Percentiles rank a stretch among this genome's conserved stretches.
Conservation (phyloP, 1,140 invertebrate genomes). For the Papilio glaucus region DNA sequence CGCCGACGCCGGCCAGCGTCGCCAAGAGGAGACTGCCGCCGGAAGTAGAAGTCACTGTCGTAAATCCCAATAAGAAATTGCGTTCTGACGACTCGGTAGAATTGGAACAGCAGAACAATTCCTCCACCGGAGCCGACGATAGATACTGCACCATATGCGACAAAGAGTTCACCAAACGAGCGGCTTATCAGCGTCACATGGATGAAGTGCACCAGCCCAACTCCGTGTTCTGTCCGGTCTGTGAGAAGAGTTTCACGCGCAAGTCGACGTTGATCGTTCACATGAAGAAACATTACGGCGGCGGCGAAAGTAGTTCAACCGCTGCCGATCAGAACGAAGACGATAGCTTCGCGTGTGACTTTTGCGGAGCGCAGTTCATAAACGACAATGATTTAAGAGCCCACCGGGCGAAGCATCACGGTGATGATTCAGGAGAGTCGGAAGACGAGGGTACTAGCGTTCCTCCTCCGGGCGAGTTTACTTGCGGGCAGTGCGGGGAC, state of each 20-base stretch:
- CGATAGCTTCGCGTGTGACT: conserved; percentile 59
- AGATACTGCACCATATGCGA: conserved; percentile 85
- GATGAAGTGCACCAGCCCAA: conserved; percentile 78
- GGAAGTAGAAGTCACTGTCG: conserved; percentile 80
- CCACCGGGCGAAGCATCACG: conserved; percentile 63
- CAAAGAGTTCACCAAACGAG: conserved; percentile 84
- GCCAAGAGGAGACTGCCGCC: conserved; percentile 77
- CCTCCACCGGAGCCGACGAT: conserved; percentile 66
- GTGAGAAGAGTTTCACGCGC: conserved; percentile 83
- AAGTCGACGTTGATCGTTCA: conserved; percentile 82
- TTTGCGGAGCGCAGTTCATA: conserved; percentile 68
- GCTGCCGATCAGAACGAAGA: conserved; percentile 55
- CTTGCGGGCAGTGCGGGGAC: conserved; percentile 78
- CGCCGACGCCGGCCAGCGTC: conserved; percentile 44
- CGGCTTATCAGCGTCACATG: conserved; percentile 84
- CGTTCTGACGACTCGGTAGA: conserved; percentile 76
- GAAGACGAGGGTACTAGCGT: conserved; percentile 61
- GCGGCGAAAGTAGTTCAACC: conserved; percentile 62
- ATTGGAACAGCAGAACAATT: conserved; percentile 57
- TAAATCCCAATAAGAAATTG: conserved; percentile 80
- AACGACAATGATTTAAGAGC: conserved; percentile 53
- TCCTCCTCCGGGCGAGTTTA: conserved; percentile 65
- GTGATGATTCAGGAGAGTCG: conserved; percentile 66
- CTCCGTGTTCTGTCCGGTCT: conserved; percentile 81
- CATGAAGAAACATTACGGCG: conserved; percentile 81